Base-by-base conservation (phyloP, 2,797 vertebrate species). In the Remorina albescens region DNA sequence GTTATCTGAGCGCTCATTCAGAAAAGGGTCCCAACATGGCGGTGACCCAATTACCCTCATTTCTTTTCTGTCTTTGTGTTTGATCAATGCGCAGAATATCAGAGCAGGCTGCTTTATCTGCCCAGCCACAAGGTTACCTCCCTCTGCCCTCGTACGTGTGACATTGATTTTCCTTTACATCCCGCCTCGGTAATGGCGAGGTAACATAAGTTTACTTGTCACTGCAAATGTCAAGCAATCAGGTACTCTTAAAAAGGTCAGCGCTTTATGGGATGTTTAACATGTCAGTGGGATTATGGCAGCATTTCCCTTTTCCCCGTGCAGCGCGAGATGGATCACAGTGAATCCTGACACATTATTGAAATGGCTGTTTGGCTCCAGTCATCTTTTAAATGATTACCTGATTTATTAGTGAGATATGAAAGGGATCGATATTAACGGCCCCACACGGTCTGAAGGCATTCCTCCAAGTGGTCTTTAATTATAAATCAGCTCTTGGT, bases 201-300 rank as follows among this genome's bases (percentile, higher is more conserved):
- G 69, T 78, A 79, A 84, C 76, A 83, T 71, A 83, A 81, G 78
- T 90, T 86, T 86, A 86, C 88, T 87, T 78, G 81, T 87, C 85
- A 80, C 76, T 74, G 86, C 80, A 93, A 94, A 94, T 91, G 89
- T 92, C 90, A 94, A 82, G 80, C 86, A 80, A 88, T 88, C 81
- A 72, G 78, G 70, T 79, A 8, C 71, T 78, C 51, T 82, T 75
- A 86, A 69, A 94, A 91, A 93, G 88, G 91, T 90, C 88, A 85
- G 79, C 47, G 9, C 70, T 89, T 91, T 86, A 92, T 85, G 58
- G 78, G 82, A 88, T 90, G 88, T 91, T 91, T 90, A 90, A 87
- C 88, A 87, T 85, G 86, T 86, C 23, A 47, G 46, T 60, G 58
- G 67, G 81, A 88, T 86, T 81, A 76, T 67, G 44, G 76, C 82